Evolutionary conservation across 2,113 vertebrate genomes (phyloP).

Genomic region (Cyanistes caeruleus): DNA sequence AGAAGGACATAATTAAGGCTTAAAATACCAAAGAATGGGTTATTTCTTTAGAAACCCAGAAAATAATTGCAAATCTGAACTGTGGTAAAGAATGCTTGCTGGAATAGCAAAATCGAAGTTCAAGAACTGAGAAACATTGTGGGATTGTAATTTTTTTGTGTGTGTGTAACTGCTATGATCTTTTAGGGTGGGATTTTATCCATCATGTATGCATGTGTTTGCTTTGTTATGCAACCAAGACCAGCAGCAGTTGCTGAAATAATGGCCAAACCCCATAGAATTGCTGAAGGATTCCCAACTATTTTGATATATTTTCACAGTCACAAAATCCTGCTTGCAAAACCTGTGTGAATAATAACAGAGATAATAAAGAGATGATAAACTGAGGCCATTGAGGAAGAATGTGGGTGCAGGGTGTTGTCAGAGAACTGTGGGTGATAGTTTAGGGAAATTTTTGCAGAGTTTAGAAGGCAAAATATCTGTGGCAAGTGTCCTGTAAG

Average conservation of each 20-base stretch:
- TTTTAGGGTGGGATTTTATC: background rate
- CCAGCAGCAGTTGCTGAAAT: background rate
- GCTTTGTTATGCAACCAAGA: background rate
- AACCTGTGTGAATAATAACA: background rate
- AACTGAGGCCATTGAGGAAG: background rate
- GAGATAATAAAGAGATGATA: background rate
- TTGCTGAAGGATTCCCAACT: background rate
- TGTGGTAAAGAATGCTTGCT: background rate
- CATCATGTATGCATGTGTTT: accelerated
- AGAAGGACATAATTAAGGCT: background rate
- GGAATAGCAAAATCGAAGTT: background rate
- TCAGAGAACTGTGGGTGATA: background rate
- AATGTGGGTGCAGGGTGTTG: background rate
- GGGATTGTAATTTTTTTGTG: background rate
- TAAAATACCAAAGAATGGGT: background rate
- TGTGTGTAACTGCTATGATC: background rate
- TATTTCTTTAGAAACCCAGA: background rate
- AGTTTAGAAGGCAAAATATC: background rate
- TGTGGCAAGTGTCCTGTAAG: background rate
- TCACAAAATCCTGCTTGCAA: background rate
- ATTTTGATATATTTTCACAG: background rate
- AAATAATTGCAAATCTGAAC: background rate
- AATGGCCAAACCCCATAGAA: background rate
- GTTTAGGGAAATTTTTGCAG: background rate
- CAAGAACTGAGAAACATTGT: background rate